Evolutionary conservation across 2,797 vertebrate species (phyloP).

Genomic region (Sciaenops ocellatus): DNA sequence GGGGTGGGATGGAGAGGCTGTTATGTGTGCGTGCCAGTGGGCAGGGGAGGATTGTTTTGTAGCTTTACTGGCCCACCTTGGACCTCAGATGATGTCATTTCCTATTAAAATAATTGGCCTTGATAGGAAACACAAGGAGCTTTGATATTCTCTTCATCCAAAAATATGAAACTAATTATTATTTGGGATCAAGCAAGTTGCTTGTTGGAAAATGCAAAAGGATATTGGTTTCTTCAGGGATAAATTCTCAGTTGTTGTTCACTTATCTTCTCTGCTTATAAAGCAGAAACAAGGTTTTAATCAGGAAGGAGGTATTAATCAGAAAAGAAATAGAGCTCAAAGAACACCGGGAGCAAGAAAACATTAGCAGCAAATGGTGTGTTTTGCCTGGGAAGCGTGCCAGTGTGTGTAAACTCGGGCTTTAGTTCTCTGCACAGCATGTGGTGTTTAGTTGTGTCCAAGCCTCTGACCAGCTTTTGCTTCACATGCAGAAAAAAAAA

Average conservation of each 20-base stretch:
- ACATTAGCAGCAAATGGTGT: slow-evolving; percentile 43
- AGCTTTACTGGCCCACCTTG: slow-evolving; percentile 58
- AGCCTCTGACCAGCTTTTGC: slow-evolving; percentile 42
- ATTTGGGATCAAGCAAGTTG: slow-evolving; percentile 44
- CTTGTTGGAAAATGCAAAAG: slow-evolving; percentile 43
- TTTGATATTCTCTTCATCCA: slow-evolving; percentile 52
- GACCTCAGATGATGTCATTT: slow-evolving; percentile 65
- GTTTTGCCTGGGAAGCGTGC: slow-evolving; percentile 55
- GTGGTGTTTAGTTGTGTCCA: slow-evolving; percentile 42
- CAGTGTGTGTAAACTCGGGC: slow-evolving; percentile 47
- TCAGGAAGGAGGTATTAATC: slow-evolving; percentile 45
- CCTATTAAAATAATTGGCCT: slow-evolving; percentile 66
- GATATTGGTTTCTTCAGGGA: slow-evolving; percentile 44
- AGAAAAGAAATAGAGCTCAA: slow-evolving; percentile 47
- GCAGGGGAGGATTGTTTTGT: slow-evolving; percentile 34
- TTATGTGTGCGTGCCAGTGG: slow-evolving; percentile 51
- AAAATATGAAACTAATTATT: slow-evolving; percentile 74
- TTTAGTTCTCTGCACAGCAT: slow-evolving; percentile 49
- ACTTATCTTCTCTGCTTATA: slow-evolving; percentile 49
- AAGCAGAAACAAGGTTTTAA: slow-evolving; percentile 56
- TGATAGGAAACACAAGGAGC: slow-evolving; percentile 56
- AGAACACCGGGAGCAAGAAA: slow-evolving; percentile 49
- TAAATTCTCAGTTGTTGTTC: slow-evolving; percentile 48
- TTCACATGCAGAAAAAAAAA: neutral
- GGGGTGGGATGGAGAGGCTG: neutral